Evolutionary conservation across 2,113 vertebrate species (phyloP).

Genomic region (Microcebus tavaratra): DNA sequence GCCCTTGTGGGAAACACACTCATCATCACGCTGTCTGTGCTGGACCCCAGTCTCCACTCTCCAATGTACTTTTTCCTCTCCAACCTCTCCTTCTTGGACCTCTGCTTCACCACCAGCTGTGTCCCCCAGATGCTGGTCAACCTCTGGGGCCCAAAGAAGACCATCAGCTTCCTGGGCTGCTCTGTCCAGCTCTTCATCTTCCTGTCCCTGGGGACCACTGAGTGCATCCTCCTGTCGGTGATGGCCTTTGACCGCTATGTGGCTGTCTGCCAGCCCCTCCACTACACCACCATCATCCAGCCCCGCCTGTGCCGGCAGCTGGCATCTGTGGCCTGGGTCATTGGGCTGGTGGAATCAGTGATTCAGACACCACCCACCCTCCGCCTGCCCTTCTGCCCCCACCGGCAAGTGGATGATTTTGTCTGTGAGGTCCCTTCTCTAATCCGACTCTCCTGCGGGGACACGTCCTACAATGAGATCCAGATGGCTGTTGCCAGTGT

Average conservation of each 20-base stretch:
- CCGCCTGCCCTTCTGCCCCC: slow-evolving; percentile 48
- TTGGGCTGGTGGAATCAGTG: not conserved
- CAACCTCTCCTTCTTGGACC: slow-evolving; percentile 37
- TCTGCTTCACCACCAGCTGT: slow-evolving; percentile 19
- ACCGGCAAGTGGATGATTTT: not conserved
- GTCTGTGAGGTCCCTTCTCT: slow-evolving; percentile 50
- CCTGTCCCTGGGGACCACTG: not conserved
- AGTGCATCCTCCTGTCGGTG: slow-evolving; percentile 18
- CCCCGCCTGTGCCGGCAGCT: not conserved
- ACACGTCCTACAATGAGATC: slow-evolving; percentile 60
- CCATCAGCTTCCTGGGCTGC: slow-evolving; percentile 42
- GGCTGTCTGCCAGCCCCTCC: slow-evolving; percentile 46
- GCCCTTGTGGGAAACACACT: slow-evolving; percentile 30
- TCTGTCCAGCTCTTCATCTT: slow-evolving; percentile 49
- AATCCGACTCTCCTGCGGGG: slow-evolving; percentile 47
- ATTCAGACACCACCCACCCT: slow-evolving; percentile 24
- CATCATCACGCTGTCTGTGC: not conserved
- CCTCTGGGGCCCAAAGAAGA: slow-evolving; percentile 8
- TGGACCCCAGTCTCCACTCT: slow-evolving; percentile 8
- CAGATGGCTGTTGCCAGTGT: slow-evolving; percentile 9
- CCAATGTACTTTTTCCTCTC: slow-evolving; percentile 34
- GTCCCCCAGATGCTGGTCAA: not conserved
- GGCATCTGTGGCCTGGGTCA: not conserved
- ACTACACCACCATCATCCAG: slow-evolving; percentile 31
- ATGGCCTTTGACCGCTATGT: slow-evolving; percentile 43